A percentile compares a stretch with the other conserved stretches of the same genome.
Conservation (phyloP, 2,888 invertebrate species). For the Uloborus plumipes region DNA sequence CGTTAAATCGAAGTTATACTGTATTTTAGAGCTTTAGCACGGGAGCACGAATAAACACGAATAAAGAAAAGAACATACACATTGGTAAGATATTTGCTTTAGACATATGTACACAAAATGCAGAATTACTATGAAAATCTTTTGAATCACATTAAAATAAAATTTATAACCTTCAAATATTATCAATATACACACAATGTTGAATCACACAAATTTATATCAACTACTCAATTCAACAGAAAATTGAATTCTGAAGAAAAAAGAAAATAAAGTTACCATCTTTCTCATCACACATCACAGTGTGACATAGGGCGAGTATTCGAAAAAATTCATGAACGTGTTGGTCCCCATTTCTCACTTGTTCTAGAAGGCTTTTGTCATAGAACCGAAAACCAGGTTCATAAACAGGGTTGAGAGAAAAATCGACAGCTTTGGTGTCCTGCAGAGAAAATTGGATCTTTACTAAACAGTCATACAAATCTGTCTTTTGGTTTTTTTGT, state of each 20-base stretch:
- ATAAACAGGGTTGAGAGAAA: slow-evolving; percentile 91
- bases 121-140: no score
- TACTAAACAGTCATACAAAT: background rate
- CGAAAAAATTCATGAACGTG: slow-evolving; percentile 90
- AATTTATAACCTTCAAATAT: no score
- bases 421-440: slow-evolving; percentile 86
- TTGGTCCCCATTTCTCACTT: slow-evolving; percentile 80
- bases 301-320: slow-evolving; percentile 94
- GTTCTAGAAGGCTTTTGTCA: slow-evolving; percentile 86
- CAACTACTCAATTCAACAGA: no score
- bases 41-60: background rate
- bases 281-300: slow-evolving; percentile 96
- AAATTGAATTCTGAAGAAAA: background rate
- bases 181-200: no score
- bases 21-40: no score
- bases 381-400: slow-evolving; percentile 95
- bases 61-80: background rate
- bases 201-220: no score
- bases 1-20: no score
- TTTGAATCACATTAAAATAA: no score
- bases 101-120: no score
- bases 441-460: slow-evolving; percentile 71
- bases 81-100: background rate
- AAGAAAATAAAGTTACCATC: slow-evolving; percentile 75
- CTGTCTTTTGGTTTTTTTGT: no score